Conservation (phyloP, 2,888 invertebrate species). For the Leptinotarsa tumamoca region DNA sequence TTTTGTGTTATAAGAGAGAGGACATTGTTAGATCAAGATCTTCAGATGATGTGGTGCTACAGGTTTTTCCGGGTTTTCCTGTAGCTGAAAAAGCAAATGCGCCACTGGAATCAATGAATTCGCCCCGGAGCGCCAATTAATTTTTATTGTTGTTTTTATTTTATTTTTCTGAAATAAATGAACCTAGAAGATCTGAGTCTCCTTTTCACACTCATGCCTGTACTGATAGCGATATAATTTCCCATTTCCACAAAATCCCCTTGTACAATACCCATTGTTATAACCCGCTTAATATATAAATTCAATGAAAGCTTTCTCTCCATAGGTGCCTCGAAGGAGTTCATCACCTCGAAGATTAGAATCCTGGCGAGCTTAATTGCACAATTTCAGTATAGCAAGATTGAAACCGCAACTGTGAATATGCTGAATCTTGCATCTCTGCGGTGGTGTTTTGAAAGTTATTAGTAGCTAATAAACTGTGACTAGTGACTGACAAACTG, state of each 20-base stretch:
- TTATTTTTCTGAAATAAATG: too few species aligned
- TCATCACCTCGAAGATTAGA: conserved; percentile 21
- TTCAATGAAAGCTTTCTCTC: conserved; percentile 19
- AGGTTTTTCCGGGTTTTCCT: too few species aligned
- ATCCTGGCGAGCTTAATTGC: conserved; percentile 7
- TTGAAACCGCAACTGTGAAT: conserved; percentile 25
- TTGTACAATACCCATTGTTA: neutral
- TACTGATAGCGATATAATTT: too few species aligned
- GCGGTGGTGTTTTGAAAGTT: neutral
- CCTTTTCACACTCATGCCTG: too few species aligned
- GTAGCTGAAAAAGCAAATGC: too few species aligned
- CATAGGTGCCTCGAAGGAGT: conserved; percentile 19
- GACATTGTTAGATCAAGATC: too few species aligned
- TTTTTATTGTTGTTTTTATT: too few species aligned
- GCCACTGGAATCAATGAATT: too few species aligned
- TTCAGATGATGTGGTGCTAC: too few species aligned
- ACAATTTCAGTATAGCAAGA: conserved; percentile 6
- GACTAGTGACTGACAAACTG: neutral
- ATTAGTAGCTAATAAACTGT: neutral
- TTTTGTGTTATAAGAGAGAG: too few species aligned
- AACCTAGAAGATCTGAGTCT: too few species aligned
- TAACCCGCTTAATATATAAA: neutral
- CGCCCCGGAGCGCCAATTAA: too few species aligned
- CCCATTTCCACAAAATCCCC: neutral
- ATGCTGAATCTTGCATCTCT: neutral